These are phyloP conservation scores for Megalops cyprinoides DNA, from an alignment of 2,797 vertebrate genomes.

Conservation along the genomic window DNA sequence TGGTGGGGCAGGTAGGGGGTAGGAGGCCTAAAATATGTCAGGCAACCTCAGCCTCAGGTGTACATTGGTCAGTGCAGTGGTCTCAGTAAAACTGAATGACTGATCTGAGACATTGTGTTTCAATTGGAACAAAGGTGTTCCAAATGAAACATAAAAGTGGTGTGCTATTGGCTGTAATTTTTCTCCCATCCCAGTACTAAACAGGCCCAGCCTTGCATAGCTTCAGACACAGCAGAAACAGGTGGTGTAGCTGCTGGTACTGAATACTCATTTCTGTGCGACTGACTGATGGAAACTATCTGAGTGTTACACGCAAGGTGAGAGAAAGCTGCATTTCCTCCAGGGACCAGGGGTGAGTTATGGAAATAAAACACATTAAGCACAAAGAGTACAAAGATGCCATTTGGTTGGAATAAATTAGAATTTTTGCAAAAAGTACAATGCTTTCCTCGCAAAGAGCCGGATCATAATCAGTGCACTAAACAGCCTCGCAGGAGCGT, in stretches of 20 bases:
- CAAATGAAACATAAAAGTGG: no score
- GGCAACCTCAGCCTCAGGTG: not conserved
- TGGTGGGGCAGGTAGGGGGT: not conserved
- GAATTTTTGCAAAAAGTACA: constrained; percentile 3
- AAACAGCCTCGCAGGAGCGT: not conserved
- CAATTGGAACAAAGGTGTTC: no score
- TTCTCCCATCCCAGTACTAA: no score
- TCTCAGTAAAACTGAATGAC: no score
- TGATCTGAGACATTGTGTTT: no score
- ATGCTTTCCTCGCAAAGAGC: not conserved
- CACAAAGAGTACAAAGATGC: not conserved
- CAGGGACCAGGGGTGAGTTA: not conserved
- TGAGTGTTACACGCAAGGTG: not conserved
- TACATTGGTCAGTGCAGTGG: no score
- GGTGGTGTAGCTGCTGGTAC: no score
- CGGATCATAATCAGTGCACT: constrained; percentile 8
- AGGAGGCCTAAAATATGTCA: not conserved
- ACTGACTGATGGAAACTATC: no score
- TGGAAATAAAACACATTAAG: not conserved
- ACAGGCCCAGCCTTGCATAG: no score
- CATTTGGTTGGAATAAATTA: constrained; percentile 18
- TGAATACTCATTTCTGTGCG: no score
- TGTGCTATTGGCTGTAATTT: no score
- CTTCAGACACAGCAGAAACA: no score
- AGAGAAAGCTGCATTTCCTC: not conserved